These are phyloP conservation scores for Myrmecobius fasciatus DNA, from an alignment of 2,113 vertebrate genomes.

Conservation along the genomic window DNA sequence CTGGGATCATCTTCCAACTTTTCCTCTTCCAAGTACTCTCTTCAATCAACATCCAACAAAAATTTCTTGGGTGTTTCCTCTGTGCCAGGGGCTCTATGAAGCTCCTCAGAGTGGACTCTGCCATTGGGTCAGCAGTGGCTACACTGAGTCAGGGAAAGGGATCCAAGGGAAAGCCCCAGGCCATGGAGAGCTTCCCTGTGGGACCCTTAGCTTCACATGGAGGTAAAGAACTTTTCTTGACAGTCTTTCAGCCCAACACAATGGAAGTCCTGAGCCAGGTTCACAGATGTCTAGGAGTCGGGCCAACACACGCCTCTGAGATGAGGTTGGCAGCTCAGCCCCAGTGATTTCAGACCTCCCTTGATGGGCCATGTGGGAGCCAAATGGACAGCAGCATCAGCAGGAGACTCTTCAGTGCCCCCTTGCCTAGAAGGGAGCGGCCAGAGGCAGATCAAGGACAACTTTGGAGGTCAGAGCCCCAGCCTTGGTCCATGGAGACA, in stretches of 20 bases:
- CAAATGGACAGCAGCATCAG: not conserved
- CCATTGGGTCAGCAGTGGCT: not conserved
- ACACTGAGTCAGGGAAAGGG: not conserved
- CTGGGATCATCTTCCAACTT: not conserved
- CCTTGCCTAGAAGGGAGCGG: not conserved
- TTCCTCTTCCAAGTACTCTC: not conserved
- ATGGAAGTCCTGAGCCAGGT: not conserved
- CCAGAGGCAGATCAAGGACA: not conserved
- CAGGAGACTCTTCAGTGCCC: not conserved
- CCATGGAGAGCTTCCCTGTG: not conserved
- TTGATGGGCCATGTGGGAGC: not conserved
- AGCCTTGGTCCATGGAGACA: not conserved
- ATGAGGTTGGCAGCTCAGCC: not conserved
- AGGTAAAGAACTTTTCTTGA: not conserved
- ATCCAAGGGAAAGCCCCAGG: not conserved
- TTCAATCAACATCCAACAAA: not conserved
- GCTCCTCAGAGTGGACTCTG: not conserved
- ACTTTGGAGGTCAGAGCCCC: not conserved
- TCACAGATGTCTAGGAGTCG: not conserved
- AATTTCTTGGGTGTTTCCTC: not conserved
- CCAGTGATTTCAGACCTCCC: not conserved
- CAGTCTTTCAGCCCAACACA: not conserved
- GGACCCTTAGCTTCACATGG: not conserved
- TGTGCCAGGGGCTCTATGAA: not conserved
- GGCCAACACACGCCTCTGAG: not conserved